Conservation (phyloP, 2,113 vertebrate genomes). For the Cololabis saira region DNA sequence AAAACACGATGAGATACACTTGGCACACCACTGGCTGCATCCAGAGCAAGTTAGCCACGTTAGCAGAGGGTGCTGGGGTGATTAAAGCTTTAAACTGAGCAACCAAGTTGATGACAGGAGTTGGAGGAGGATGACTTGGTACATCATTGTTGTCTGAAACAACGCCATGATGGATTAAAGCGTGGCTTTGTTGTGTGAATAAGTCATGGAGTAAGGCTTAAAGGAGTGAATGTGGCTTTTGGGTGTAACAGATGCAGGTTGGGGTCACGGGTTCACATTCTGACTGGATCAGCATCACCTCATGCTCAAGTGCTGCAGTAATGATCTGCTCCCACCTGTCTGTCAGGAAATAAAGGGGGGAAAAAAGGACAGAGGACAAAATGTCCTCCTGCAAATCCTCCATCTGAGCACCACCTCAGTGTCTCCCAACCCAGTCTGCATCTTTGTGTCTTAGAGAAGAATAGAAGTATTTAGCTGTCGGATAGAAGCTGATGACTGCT, state of each 20-base stretch:
- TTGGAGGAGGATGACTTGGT: constrained; percentile 1
- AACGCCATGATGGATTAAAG: constrained; percentile 58
- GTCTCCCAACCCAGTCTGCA: constrained; percentile 56
- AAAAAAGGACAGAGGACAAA: constrained; percentile 5
- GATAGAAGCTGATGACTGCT: constrained; percentile 51
- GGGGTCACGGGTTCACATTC: constrained; percentile 70
- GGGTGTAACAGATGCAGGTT: constrained; percentile 55
- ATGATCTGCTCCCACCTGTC: constrained; percentile 61
- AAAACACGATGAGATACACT: constrained; percentile 40
- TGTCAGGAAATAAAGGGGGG: constrained; percentile 31
- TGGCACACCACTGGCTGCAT: constrained; percentile 21
- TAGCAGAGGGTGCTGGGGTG: constrained; percentile 3
- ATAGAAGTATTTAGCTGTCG: constrained; percentile 56
- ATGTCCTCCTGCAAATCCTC: constrained; percentile 51
- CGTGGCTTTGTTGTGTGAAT: constrained; percentile 41
- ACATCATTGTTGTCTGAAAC: constrained; percentile 28
- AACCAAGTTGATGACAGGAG: constrained; percentile 32
- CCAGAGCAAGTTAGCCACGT: constrained; percentile 12
- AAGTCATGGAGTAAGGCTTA: constrained; percentile 45
- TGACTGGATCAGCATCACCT: constrained; percentile 66
- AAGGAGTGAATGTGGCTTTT: constrained; percentile 52
- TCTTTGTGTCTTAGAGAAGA: constrained; percentile 56
- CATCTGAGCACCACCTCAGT: constrained; percentile 39
- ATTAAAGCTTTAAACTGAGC: constrained; percentile 33
- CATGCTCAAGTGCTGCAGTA: constrained; percentile 64